Base-by-base conservation (phyloP, 1,140 invertebrate species). In the Chelonus insularis region DNA sequence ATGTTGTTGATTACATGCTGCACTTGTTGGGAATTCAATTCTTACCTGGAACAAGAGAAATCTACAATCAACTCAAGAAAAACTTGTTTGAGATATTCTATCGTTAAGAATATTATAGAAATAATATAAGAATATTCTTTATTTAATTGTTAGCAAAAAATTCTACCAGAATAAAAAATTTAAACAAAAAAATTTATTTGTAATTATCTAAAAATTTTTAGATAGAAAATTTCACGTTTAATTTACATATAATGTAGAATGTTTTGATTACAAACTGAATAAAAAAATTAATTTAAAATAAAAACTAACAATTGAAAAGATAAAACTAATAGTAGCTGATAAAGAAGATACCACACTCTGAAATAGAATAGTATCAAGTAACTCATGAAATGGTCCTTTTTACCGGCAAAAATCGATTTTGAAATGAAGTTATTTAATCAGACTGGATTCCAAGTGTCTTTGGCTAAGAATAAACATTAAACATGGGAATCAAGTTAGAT, bases 21-120 rank as follows among this genome's bases (percentile, higher is more conserved):
- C 16, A 55, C 41, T 37, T 12, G 32, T 41, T 12, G 48, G 32
- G 12, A 37, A 59, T 37, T 47, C 48, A 64, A 69, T 65, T 62
- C 67, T 75, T 77, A 78, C 73, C 71, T 74, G 72, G 20, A 76
- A 76, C 68, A 70, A 68, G 57, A 68, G 60, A 65, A 65, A 68
- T 2, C 25, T 55, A 36, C 50, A 43, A 66, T 72, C 69, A 69
- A 50, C 47, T 58, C 37, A 8, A 39, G 12, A 39, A 18, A 56
- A 56, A 64, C 47, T 52, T 37, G 25, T 45, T 20, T 25, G 7
- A 8, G n/a, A 6, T 1, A 60, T 60, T 54, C 57, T 23, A 47
- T 51, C 57, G 12, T 23, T 9, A 57, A 6, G 45, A 51, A 9
- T 14, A 50, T 5, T 29, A 29, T 4, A 7, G 25, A 29, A 29